Evolutionary conservation across 2,888 invertebrate genomes (phyloP), one percentile per base, ranked within the genome.

Genomic region (Caenorhabditis wallacei): DNA sequence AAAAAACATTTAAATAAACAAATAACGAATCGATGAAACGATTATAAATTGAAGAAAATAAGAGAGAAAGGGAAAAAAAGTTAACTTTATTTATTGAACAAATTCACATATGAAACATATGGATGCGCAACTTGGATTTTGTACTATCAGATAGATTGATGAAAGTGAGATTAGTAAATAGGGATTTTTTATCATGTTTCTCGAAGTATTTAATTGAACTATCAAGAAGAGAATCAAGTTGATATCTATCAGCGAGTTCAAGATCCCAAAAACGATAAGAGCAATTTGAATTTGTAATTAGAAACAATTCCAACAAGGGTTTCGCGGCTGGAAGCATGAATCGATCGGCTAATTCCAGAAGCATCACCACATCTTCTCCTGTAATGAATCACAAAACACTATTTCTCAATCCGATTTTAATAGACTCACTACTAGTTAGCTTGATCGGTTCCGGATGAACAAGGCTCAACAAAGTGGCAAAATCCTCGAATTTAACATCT

Each of bases 401-500:
- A n/a, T n/a, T n/a, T n/a, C n/a, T n/a, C n/a, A n/a, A n/a, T n/a
- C n/a, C n/a, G n/a, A 35, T 35, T 35, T 35, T 35, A 35, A 35
- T 7, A 35, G 10, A 35, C 10, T 10, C 35, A 4, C 35, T 35
- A 35, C 10, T 35, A 35, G 35, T 35, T 35, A 10, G 35, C 35
- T 35, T 40, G 2, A 40, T 13, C 11, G 40, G 40, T 18, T 48
- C 18, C 18, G 3, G n/a, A 8, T 24, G 48, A 48, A 64, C 26
- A 2, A 30, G 10, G 18, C 18, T 30, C 18, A 64, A 26, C n/a
- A 64, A 2, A 16, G 18, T 13, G 2, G 61, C 43, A 43, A 61
- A 61, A 46, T 61, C 24, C 16, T 61, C 22, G 16, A 43, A 61
- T 24, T 61, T 26, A 3, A 61, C 61, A 16, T 61, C 59, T 37